Evolutionary conservation across 2,888 invertebrate species (phyloP), one percentile per base, ranked within the genome.

Genomic region (Coremacera marginata): DNA sequence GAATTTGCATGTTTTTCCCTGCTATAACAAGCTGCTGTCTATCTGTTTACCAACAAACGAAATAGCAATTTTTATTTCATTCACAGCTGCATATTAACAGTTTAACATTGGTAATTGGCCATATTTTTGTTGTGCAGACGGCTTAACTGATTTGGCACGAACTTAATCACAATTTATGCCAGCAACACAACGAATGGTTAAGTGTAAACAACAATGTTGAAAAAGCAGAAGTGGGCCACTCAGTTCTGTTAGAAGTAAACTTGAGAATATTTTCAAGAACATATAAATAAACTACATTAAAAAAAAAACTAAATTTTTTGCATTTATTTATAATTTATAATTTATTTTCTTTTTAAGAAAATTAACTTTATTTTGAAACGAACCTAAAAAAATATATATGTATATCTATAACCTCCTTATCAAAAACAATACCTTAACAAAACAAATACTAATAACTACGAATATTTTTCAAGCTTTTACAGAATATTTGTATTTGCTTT

Each of bases 131-230:
- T 44, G 70, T 19, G 19, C 25, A 76, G 78, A 80, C 83, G 78
- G 81, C 83, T 78, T 82, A 82, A 81, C 82, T 83, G 84, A 84
- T 82, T 84, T 84, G 79, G 82, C 81, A 80, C 80, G 81, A 80
- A 80, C 81, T 84, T 44, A 85, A 85, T 85, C 83, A 84, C 83
- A 84, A 84, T 84, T 85, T 84, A 84, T 85, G 44, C 27, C 31
- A 31, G 31, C 31, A 31, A 5, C 31, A 25, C 57, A 60, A 77
- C 73, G 71, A 67, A 5, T 11, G 5, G 4, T n/a, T 16, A 55
- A 14, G n/a, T 31, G 65, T 52, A 74, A 74, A 74, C 65, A 65
- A 55, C 60, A 65, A n/a, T 7, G 34, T 55, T 49, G 11, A 19
- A 52, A 55, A 14, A 34, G 34, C 22, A 68, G 75, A 49, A 60